Base-by-base conservation (phyloP, 2,797 vertebrate species). In the Sebastes hopkinsi region DNA sequence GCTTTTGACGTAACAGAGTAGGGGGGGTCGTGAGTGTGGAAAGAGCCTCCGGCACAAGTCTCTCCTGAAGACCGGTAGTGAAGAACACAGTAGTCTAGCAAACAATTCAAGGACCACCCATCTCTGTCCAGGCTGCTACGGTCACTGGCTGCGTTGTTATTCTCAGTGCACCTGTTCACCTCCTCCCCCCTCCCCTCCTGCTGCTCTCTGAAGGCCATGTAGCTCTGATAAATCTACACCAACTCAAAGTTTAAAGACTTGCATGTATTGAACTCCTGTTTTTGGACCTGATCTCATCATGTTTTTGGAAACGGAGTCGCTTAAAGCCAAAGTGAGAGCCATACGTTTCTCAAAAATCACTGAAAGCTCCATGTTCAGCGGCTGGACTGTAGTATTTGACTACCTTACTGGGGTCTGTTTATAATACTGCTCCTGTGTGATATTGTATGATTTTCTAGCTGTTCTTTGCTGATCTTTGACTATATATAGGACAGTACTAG, bases 81-180 rank as follows among this genome's bases (percentile, higher is more conserved):
- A 52, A 18, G 20, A 32, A 20, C 7, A 23, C 18, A 55, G 27
- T 77, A 54, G 36, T 79, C 71, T 58, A 71, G 14, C 46, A 72
- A 77, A 79, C 77, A 81, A 69, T 72, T 85, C 34, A 58, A 78
- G 18, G 72, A 72, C 76, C 87, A 75, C 79, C 85, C 77, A 75
- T 78, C 42, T 61, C 6, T 78, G 75, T 82, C 42, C 67, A 18
- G 59, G 70, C 78, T 68, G 62, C 77, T 46, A 14, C 30, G 13
- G 29, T 61, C 66, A 54, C 77, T 88, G 56, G 46, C 79, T 78
- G 75, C 56, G 14, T 16, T 46, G 14, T 67, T 32, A 3, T 34
- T 30, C 34, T 22, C 23, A 69, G 38, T 73, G 64, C 88, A 88
- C 86, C 83, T 92, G 89, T 85, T 87, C 55, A 73, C 25, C 66